Conservation (phyloP, 1,140 invertebrate species). For the Danaus plexippus region DNA sequence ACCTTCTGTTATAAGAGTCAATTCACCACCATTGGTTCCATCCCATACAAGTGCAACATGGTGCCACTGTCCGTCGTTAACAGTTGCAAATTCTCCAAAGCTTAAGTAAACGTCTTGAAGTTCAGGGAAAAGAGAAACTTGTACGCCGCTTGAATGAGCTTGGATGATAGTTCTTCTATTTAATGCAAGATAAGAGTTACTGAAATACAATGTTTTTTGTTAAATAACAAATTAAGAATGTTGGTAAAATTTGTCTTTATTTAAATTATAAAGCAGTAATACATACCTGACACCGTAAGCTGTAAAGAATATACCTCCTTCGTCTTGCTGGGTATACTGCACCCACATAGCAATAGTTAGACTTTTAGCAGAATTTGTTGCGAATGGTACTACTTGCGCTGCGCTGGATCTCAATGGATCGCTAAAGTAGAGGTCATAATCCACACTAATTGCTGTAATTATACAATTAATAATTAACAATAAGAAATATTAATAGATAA, state of each 20-base stretch:
- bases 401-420: conserved; percentile 90
- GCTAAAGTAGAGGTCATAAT: conserved; percentile 96
- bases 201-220: conserved; percentile 39
- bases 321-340: conserved; percentile 91
- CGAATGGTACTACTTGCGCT: conserved; percentile 91
- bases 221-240: too few relatives aligned
- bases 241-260: conserved; percentile 1
- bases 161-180: conserved; percentile 87
- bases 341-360: conserved; percentile 96
- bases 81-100: conserved; percentile 91
- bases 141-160: conserved; percentile 91
- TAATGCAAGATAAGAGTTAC: conserved; percentile 83
- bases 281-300: conserved; percentile 83
- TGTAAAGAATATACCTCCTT: conserved; percentile 93
- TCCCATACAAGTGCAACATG: conserved; percentile 96
- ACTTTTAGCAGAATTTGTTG: conserved; percentile 81
- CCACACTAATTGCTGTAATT: conserved; percentile 88
- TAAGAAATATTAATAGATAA: conserved; percentile 5
- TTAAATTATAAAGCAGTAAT: conserved; percentile 4
- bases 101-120: conserved; percentile 91
- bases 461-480: conserved; percentile 6
- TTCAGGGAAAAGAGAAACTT: conserved; percentile 90
- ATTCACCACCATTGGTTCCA: conserved; percentile 84
- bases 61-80: conserved; percentile 98
- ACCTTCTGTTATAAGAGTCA: conserved; percentile 92